Evolutionary conservation across 2,113 vertebrate genomes (phyloP).

Genomic region (Eubucco bourcierii): DNA sequence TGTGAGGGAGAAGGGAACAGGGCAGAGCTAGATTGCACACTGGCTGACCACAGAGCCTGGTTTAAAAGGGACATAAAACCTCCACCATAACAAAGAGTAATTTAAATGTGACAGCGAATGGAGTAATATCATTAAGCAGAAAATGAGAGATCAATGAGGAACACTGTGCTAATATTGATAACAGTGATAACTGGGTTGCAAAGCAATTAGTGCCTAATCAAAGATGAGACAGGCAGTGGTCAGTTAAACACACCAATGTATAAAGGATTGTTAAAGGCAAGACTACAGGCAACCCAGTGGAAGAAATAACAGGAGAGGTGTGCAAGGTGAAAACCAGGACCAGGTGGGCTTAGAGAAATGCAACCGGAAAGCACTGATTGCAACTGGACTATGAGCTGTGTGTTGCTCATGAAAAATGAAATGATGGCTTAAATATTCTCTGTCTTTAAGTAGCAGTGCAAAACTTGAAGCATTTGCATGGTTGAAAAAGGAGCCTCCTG

Average conservation of each 20-base stretch:
- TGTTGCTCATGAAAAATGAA: background rate
- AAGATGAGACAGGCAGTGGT: background rate
- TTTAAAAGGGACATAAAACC: background rate
- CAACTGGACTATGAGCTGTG: background rate
- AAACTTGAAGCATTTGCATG: background rate
- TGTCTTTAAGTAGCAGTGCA: background rate
- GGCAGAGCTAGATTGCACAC: background rate
- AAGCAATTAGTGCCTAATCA: background rate
- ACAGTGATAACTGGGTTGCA: background rate
- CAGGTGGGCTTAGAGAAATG: background rate
- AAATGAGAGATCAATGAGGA: slow-evolving; percentile 25
- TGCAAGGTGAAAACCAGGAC: background rate
- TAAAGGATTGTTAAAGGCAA: background rate
- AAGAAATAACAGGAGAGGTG: background rate
- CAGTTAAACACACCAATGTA: background rate
- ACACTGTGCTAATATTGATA: background rate
- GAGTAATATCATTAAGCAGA: background rate
- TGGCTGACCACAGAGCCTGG: background rate
- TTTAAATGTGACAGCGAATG: background rate
- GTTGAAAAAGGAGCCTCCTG: background rate
- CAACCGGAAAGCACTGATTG: background rate
- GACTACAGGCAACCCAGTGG: background rate
- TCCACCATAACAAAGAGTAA: background rate
- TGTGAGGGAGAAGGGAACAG: background rate
- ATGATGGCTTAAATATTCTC: background rate